Conservation (phyloP, 2,888 invertebrate species). For the Amiota minor region DNA sequence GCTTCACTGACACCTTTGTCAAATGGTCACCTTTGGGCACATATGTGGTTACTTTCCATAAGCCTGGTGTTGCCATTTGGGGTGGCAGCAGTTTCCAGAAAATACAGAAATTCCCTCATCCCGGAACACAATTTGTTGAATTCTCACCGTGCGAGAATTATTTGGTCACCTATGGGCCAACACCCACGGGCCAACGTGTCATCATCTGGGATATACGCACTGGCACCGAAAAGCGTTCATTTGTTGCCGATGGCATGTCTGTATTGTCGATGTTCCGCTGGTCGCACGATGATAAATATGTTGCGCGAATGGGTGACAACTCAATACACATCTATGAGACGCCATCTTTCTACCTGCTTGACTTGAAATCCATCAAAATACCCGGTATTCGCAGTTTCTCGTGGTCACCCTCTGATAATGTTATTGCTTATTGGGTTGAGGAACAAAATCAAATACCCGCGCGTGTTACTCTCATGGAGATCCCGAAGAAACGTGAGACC, state of each 20-base stretch:
- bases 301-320: slow-evolving; percentile 89
- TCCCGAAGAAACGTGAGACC: slow-evolving; percentile 91
- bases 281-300: slow-evolving; percentile 96
- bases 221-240: slow-evolving; percentile 92
- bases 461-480: slow-evolving; percentile 91
- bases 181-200: slow-evolving; percentile 84
- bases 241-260: slow-evolving; percentile 87
- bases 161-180: slow-evolving; percentile 93
- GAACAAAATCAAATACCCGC: slow-evolving; percentile 98
- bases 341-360: slow-evolving; percentile 93
- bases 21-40: slow-evolving; percentile 99
- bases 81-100: slow-evolving; percentile 94
- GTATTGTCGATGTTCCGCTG: slow-evolving; percentile 97
- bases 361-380: slow-evolving; percentile 95
- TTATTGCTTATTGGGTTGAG: slow-evolving; percentile 98
- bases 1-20: slow-evolving; percentile 97
- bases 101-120: slow-evolving; percentile 92
- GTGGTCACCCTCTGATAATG: slow-evolving; percentile 98
- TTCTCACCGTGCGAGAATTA: slow-evolving; percentile 99
- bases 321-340: slow-evolving; percentile 96
- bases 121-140: slow-evolving; percentile 94
- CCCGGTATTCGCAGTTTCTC: slow-evolving; percentile 93
- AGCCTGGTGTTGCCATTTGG: slow-evolving; percentile 96
- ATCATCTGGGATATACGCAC: slow-evolving; percentile 98
- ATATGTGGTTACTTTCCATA: slow-evolving; percentile 96